phyloP scores from a whole-genome alignment of 2,888 invertebrate species.

The Embidobia sp. region DNA sequence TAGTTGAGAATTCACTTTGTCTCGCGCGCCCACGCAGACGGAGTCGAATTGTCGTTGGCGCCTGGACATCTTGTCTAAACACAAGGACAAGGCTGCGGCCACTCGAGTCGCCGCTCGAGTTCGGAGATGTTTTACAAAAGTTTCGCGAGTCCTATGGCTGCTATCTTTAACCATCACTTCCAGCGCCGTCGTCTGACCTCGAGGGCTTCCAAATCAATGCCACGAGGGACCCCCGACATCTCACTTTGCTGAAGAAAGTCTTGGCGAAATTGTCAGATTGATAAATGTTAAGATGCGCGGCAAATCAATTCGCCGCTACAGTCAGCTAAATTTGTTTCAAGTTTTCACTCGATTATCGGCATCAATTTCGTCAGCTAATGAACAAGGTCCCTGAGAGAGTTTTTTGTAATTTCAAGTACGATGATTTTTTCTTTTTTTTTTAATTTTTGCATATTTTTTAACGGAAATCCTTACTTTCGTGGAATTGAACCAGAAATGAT shows the following conservation, averaged over 20 bases:
- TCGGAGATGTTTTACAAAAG: constrained; percentile 53
- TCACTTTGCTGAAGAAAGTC: constrained; percentile 9
- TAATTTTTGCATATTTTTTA: no score
- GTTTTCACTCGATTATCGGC: constrained; percentile 24
- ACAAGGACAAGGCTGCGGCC: constrained; percentile 11
- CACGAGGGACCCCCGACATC: constrained; percentile 26
- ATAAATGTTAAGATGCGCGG: constrained; percentile 36
- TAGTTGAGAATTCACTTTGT: constrained; percentile 53
- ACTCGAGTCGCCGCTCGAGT: constrained; percentile 35
- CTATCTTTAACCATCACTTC: constrained; percentile 32
- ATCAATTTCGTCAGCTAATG: constrained; percentile 13
- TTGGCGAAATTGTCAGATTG: constrained; percentile 33
- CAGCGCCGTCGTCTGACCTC: background rate
- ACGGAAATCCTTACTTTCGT: no score
- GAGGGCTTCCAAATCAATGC: constrained; percentile 22
- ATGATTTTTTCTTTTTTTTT: no score
- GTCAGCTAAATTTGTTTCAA: constrained; percentile 7
- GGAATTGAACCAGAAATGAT: no score
- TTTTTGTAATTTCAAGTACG: no score
- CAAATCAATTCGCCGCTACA: constrained; percentile 40
- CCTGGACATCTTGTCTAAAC: constrained; percentile 40
- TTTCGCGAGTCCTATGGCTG: constrained; percentile 40
- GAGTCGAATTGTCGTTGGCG: constrained; percentile 41
- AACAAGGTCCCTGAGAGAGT: no score
- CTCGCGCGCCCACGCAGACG: constrained; percentile 21